These are phyloP conservation scores for Mythimna pallens DNA, from an alignment of 2,888 invertebrate species.

Conservation along the genomic window DNA sequence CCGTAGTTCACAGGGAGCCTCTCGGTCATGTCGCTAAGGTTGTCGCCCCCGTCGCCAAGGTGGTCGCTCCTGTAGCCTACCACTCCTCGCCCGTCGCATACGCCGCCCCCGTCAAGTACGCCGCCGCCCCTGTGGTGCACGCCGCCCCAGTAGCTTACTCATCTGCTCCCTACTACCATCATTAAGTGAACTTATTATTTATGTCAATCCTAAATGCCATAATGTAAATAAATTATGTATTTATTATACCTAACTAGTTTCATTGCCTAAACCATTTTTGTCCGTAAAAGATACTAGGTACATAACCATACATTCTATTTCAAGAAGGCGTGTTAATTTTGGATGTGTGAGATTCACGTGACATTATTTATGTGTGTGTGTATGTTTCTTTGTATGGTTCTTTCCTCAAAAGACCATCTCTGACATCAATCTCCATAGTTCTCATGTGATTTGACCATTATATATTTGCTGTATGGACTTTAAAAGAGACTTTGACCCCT, in stretches of 20 bases:
- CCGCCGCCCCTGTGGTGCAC: conserved; percentile 34
- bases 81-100: conserved; percentile 41
- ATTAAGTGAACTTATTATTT: conserved; percentile 63
- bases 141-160: conserved; percentile 66
- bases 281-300: neutral
- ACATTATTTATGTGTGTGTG: too few relatives aligned
- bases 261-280: conserved; percentile 7
- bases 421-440: too few relatives aligned
- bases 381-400: too few relatives aligned
- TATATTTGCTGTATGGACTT: too few relatives aligned
- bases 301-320: too few relatives aligned
- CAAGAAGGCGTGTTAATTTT: too few relatives aligned
- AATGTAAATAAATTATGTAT: conserved; percentile 78
- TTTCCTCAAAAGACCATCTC: too few relatives aligned
- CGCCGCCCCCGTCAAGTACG: conserved; percentile 58
- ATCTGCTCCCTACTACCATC: conserved; percentile 72
- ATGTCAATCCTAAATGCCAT: conserved; percentile 66
- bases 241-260: conserved; percentile 61
- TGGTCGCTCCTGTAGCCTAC: conserved; percentile 56
- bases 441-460: too few relatives aligned
- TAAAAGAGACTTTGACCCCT: too few relatives aligned
- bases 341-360: too few relatives aligned
- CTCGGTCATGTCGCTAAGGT: conserved; percentile 76
- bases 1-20: conserved; percentile 86
- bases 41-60: conserved; percentile 63